Evolutionary conservation across 2,888 invertebrate species (phyloP), one percentile per base, ranked within the genome.

Genomic region (Papilio elwesi): DNA sequence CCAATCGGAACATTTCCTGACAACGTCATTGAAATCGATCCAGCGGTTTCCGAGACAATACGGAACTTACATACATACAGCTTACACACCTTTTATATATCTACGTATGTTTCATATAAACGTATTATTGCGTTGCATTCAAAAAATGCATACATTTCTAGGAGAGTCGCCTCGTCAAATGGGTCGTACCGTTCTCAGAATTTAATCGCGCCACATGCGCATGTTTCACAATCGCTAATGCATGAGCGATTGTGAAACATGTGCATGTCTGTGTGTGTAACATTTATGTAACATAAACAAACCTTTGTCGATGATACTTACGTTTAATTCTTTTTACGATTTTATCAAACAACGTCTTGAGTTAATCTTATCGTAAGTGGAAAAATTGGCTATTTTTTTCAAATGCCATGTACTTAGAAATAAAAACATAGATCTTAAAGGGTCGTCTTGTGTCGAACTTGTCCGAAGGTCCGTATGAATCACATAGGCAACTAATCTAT

Each of bases 341-440:
- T 62, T 71, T 71, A 71, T 67, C 71, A 64, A 64, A 53, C 7
- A 9, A 11, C 53, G n/a, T 13, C 13, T 66, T 53, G 10, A 13
- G 26, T 49, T 71, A 43, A 71, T 71, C 71, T 71, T 71, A 71
- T 71, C 71, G 6, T 48, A 62, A 55, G 16, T 55, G 36, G 36
- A 57, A 70, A 70, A 64, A 55, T 15, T 36, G 12, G n/a, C 38
- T 38, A n/a, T 38, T 59, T 59, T 13, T 59, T 38, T 59, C 38
- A 59, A 59, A 59, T n/a, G 38, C n/a, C 38, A 26, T 26, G 26
- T 26, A 26, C 26, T 26, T 26, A 26, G 2, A 26, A 26, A 26
- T 26, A 26, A 59, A 59, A 59, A 59, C 13, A 59, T 59, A 59
- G 8, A 59, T 38, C 1, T 0, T 9, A 0, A 59, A 36, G 57